phyloP scores from a whole-genome alignment of 1,140 invertebrate species.

The Tenebrio molitor region DNA sequence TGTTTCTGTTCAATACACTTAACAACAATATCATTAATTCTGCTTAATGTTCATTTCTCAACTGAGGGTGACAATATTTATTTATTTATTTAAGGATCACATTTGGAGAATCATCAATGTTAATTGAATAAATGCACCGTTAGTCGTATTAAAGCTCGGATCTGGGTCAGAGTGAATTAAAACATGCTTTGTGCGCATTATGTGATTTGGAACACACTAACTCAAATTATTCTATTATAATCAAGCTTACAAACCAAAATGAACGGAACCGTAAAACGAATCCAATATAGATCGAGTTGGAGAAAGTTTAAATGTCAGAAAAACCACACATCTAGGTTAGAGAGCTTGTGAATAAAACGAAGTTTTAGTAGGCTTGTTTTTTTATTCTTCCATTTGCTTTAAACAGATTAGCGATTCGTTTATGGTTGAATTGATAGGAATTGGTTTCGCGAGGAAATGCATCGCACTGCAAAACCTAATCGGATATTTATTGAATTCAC shows the following conservation, averaged over 20 bases:
- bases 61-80: no score
- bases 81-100: not conserved
- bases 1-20: no score
- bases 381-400: constrained; percentile 25
- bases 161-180: constrained; percentile 12
- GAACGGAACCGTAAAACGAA: constrained; percentile 17
- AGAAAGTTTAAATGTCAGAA: constrained; percentile 12
- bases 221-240: constrained; percentile 33
- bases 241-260: constrained; percentile 27
- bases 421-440: constrained; percentile 7
- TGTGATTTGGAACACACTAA: constrained; percentile 8
- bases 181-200: constrained; percentile 24
- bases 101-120: not conserved
- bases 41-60: no score
- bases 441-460: constrained; percentile 9
- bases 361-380: not conserved
- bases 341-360: constrained; percentile 3
- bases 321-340: not conserved
- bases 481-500: constrained; percentile 27
- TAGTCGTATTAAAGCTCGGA: constrained; percentile 9
- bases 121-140: constrained; percentile 26
- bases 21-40: no score
- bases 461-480: constrained; percentile 30
- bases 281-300: constrained; percentile 13
- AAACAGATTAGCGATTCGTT: constrained; percentile 35